phyloP scores from a whole-genome alignment of 2,888 invertebrate species.

The Drosophila tanythrix region DNA sequence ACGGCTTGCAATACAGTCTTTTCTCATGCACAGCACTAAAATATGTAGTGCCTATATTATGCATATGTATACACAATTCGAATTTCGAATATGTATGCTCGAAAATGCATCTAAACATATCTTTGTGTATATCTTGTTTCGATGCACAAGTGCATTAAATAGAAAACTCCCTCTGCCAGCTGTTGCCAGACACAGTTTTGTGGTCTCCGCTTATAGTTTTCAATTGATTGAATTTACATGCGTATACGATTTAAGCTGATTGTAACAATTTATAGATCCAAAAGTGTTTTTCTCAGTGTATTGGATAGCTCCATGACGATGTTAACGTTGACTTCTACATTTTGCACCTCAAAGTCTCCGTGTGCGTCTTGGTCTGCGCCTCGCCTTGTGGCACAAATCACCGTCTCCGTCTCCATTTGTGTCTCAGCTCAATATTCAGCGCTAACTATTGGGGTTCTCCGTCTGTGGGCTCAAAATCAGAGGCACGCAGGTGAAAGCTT shows the following conservation, averaged over 20 bases:
- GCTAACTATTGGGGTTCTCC: slow-evolving; percentile 16
- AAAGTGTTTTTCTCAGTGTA: slow-evolving; percentile 35
- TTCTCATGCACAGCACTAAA: slow-evolving; percentile 15
- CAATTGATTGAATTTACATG: neutral
- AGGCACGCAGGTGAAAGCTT: slow-evolving; percentile 71
- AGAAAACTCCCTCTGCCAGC: neutral
- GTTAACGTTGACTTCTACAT: slow-evolving; percentile 12
- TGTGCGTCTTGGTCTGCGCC: slow-evolving; percentile 1
- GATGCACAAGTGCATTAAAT: too few relatives aligned
- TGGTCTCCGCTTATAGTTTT: neutral
- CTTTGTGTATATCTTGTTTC: too few relatives aligned
- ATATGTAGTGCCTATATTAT: neutral
- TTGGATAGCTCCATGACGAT: neutral
- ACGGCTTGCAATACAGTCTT: neutral
- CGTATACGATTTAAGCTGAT: neutral
- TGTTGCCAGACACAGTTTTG: neutral
- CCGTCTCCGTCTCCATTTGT: neutral
- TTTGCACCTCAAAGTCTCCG: neutral
- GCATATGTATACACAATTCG: neutral
- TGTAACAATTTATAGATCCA: neutral
- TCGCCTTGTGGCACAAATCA: neutral
- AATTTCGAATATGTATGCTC: neutral
- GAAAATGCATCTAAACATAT: too few relatives aligned
- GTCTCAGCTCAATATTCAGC: neutral
- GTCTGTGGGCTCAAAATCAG: slow-evolving; percentile 65